Conservation (phyloP, 2,797 vertebrate genomes). For the Squalus acanthias region DNA sequence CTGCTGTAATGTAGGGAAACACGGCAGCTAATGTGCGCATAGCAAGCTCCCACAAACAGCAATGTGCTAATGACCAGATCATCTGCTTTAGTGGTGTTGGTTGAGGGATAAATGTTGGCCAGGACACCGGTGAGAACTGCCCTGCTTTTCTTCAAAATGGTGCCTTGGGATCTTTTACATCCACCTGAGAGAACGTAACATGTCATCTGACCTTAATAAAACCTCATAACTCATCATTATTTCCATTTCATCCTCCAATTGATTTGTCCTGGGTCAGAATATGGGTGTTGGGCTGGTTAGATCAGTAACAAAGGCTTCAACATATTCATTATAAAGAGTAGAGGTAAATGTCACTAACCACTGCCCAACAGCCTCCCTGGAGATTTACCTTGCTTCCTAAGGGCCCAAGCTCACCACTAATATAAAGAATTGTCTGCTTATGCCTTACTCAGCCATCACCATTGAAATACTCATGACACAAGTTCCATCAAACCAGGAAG, state of each 20-base stretch:
- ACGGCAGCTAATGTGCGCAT: neutral
- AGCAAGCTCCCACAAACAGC: neutral
- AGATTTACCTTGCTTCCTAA: neutral
- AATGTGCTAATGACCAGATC: neutral
- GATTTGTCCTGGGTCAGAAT: neutral
- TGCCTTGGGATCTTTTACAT: neutral
- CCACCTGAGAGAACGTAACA: neutral
- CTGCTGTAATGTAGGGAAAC: neutral
- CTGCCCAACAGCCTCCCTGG: neutral
- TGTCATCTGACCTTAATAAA: neutral
- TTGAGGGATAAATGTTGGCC: neutral
- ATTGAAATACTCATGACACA: neutral
- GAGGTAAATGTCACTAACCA: too few species aligned
- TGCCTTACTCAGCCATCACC: neutral
- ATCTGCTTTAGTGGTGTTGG: neutral
- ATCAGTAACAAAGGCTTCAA: neutral
- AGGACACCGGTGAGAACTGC: neutral
- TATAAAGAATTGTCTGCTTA: neutral
- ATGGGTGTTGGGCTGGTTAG: neutral
- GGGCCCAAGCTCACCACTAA: neutral
- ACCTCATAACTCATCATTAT: neutral
- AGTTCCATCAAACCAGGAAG: neutral
- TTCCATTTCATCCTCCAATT: neutral
- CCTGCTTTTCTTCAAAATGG: too few species aligned
- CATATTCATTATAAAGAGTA: neutral